phyloP scores from a whole-genome alignment of 2,113 vertebrate genomes.

The Octodon degus region DNA sequence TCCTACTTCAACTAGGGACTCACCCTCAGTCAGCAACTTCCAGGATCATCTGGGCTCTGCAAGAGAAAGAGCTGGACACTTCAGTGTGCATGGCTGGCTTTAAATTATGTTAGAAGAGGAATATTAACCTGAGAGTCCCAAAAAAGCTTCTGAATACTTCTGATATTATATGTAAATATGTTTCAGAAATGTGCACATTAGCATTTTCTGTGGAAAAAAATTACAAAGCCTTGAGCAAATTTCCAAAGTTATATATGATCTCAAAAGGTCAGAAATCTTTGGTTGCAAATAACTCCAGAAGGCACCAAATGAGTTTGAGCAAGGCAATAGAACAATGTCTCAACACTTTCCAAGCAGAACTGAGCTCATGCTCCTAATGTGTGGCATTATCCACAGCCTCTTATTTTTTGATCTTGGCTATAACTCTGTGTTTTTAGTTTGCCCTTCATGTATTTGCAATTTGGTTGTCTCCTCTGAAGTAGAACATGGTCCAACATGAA shows the following conservation, averaged over 20 bases:
- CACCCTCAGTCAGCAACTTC: background rate
- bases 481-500: constrained; percentile 16
- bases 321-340: constrained; percentile 8
- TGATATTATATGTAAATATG: background rate
- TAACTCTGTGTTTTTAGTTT: constrained; percentile 49
- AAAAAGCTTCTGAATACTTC: constrained; percentile 25
- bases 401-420: constrained; percentile 27
- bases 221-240: constrained; percentile 36
- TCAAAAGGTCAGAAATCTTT: constrained; percentile 46
- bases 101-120: constrained; percentile 36
- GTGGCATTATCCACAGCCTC: constrained; percentile 21
- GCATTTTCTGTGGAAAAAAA: constrained; percentile 55
- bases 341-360: constrained; percentile 13
- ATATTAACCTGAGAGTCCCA: constrained; percentile 45
- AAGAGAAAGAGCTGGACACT: background rate
- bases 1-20: background rate
- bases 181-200: constrained; percentile 61
- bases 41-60: background rate
- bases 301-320: background rate
- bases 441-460: constrained; percentile 1
- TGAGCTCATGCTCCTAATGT: background rate
- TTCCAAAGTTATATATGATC: constrained; percentile 45
- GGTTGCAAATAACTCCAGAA: constrained; percentile 43
- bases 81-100: background rate
- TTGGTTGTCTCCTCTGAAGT: constrained; percentile 13